A percentile compares a stretch with the other conserved stretches of the same genome.
Conservation (phyloP, 2,797 vertebrate species). For the Remorina albescens region DNA sequence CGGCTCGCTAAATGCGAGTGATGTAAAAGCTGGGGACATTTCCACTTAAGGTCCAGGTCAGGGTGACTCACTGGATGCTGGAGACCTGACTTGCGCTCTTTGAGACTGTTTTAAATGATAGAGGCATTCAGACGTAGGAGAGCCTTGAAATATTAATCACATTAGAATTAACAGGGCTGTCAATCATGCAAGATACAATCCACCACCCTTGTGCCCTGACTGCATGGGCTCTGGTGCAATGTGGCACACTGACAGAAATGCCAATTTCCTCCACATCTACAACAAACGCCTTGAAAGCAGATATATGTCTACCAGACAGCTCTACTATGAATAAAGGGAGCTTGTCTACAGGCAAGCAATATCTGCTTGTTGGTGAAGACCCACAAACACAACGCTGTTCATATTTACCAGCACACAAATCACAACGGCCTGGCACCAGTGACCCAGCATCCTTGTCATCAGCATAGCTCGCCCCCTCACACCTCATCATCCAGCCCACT, state of each 20-base stretch:
- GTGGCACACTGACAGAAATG: slow-evolving; percentile 44
- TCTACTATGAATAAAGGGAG: slow-evolving; percentile 21
- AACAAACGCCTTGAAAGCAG: slow-evolving; percentile 22
- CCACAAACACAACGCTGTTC: slow-evolving; percentile 34
- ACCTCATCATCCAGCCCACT: slow-evolving; percentile 42
- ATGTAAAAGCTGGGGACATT: slow-evolving; percentile 60
- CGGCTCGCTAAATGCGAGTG: slow-evolving; percentile 57
- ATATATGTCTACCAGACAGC: slow-evolving; percentile 14
- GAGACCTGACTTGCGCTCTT: slow-evolving; percentile 47
- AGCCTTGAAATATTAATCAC: slow-evolving; percentile 80
- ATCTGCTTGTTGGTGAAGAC: slow-evolving; percentile 33
- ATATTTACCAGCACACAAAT: slow-evolving; percentile 43
- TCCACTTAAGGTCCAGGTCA: slow-evolving; percentile 49
- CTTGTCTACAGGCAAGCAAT: slow-evolving; percentile 22
- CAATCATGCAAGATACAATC: slow-evolving; percentile 63
- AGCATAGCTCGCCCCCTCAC: slow-evolving; percentile 35
- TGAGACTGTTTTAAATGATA: slow-evolving; percentile 74
- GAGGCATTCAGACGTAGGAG: slow-evolving; percentile 58
- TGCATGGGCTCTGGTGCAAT: slow-evolving; percentile 29
- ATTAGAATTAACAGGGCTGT: slow-evolving; percentile 78
- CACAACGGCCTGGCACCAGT: slow-evolving; percentile 54
- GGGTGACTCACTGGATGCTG: slow-evolving; percentile 65
- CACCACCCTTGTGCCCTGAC: slow-evolving; percentile 30
- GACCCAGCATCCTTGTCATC: slow-evolving; percentile 51
- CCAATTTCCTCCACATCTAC: slow-evolving; percentile 36